A percentile compares a stretch with the other conserved stretches of the same genome.
phyloP scores from a whole-genome alignment of 2,797 vertebrate genomes.

The Notoglanidium macrostoma region DNA sequence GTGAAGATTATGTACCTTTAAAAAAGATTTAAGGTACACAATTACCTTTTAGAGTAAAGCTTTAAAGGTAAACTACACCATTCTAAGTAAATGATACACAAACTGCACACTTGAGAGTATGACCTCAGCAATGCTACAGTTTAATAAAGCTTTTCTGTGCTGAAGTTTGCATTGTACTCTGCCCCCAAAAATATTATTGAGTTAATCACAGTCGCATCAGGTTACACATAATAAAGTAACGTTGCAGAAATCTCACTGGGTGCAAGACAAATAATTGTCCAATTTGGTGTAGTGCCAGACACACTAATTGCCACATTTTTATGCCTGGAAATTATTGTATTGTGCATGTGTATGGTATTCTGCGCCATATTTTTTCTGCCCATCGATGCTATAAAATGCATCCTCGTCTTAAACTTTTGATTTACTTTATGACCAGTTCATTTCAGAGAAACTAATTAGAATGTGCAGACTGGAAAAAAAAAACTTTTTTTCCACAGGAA shows the following conservation, averaged over 20 bases:
- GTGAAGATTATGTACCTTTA: background rate
- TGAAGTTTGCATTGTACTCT: background rate
- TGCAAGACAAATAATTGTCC: background rate
- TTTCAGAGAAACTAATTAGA: background rate
- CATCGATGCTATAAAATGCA: background rate
- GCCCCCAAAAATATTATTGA: background rate
- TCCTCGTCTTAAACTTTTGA: background rate
- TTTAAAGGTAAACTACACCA: background rate
- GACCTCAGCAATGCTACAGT: background rate
- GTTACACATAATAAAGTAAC: background rate
- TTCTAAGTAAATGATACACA: background rate
- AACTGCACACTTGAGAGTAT: background rate
- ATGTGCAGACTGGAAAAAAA: background rate
- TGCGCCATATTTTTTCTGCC: background rate
- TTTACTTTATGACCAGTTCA: background rate
- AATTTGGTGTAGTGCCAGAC: background rate
- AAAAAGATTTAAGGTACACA: background rate
- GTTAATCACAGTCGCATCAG: background rate
- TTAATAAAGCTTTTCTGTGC: background rate
- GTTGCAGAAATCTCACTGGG: constrained; percentile 1
- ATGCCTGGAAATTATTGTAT: background rate
- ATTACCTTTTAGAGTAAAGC: background rate
- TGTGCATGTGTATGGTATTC: background rate
- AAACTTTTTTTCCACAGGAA: too few species aligned
- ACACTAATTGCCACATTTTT: background rate